These are phyloP conservation scores for Machimus rusticus DNA, from an alignment of 2,888 invertebrate genomes.

Conservation along the genomic window DNA sequence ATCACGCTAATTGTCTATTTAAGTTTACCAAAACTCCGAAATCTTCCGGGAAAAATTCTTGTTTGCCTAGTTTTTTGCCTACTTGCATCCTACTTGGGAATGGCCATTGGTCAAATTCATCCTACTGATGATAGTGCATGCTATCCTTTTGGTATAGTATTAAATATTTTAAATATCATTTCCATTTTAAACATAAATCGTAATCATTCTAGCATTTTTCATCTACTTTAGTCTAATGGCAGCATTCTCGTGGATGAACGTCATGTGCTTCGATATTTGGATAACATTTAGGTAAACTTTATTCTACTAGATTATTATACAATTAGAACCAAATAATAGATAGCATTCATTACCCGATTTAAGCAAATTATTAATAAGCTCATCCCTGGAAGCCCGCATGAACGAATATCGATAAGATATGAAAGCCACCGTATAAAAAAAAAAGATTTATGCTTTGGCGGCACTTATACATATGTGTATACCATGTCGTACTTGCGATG, in stretches of 20 bases:
- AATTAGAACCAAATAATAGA: not conserved
- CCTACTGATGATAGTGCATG: constrained; percentile 64
- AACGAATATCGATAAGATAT: not conserved
- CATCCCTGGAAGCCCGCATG: not conserved
- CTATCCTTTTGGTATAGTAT: constrained; percentile 64
- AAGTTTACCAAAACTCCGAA: constrained; percentile 71
- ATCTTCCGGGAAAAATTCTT: constrained; percentile 77
- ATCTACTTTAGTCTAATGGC: constrained; percentile 75
- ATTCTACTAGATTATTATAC: not conserved
- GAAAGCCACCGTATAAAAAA: not conserved
- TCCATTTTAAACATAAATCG: not conserved
- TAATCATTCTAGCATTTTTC: constrained; percentile 67
- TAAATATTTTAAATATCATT: not conserved
- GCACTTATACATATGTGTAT: not conserved
- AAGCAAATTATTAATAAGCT: not conserved
- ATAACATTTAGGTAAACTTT: constrained; percentile 75
- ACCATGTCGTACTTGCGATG: not conserved
- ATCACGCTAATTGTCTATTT: constrained; percentile 73
- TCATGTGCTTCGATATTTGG: constrained; percentile 85
- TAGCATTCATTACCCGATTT: not conserved
- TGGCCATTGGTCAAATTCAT: constrained; percentile 67
- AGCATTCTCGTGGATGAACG: constrained; percentile 79
- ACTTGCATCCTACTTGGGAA: constrained; percentile 70
- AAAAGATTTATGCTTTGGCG: not conserved
- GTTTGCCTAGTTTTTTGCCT: constrained; percentile 75